These are phyloP conservation scores for Todiramphus chloris DNA, from an alignment of 2,113 vertebrate species.

Conservation along the genomic window DNA sequence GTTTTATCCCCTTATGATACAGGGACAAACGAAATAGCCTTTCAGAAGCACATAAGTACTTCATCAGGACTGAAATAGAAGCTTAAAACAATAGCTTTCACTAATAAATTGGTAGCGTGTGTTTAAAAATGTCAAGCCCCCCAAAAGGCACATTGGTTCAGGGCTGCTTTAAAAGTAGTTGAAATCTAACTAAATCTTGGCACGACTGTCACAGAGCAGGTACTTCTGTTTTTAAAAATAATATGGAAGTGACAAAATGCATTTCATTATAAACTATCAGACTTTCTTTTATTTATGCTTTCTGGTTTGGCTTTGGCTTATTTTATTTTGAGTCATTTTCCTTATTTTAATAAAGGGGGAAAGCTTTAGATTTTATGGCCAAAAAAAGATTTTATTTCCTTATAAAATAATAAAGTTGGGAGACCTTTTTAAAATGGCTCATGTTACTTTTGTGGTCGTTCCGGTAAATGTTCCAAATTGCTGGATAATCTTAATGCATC, in stretches of 20 bases:
- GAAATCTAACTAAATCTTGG: not conserved
- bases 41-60: not conserved
- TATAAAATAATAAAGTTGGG: slow-evolving; percentile 13
- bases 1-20: not conserved
- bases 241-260: not conserved
- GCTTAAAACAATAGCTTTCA: not conserved
- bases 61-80: not conserved
- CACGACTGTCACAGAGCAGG: not conserved
- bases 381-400: not conserved
- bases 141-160: not conserved
- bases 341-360: not conserved
- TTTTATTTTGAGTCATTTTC: not conserved
- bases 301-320: not conserved
- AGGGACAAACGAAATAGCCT: not conserved
- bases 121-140: not conserved
- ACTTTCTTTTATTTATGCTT: not conserved
- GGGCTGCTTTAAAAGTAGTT: not conserved
- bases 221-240: not conserved
- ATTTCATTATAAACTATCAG: not conserved
- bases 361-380: not conserved
- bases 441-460: not conserved
- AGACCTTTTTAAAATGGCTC: slow-evolving; percentile 8
- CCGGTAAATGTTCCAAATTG: slow-evolving; percentile 37
- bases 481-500: slow-evolving; percentile 45
- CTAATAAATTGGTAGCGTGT: not conserved